A percentile compares a stretch with the other conserved stretches of the same genome.
Evolutionary conservation across 2,797 vertebrate species (phyloP).

Genomic region (Austrolebias charrua): DNA sequence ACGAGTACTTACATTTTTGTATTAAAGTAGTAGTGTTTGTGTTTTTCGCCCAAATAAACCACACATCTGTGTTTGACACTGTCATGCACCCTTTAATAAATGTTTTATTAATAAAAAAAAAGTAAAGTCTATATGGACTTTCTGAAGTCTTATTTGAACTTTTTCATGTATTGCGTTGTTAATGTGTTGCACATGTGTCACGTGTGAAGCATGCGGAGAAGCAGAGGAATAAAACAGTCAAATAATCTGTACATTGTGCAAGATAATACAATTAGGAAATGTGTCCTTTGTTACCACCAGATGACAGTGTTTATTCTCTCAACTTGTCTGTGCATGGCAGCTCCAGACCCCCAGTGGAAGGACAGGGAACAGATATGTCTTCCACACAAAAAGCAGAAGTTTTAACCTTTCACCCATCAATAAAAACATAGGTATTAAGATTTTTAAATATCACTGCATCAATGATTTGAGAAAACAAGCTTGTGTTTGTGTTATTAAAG

Average conservation of each 20-base stretch:
- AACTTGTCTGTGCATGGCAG: constrained; percentile 57
- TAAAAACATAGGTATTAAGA: not conserved
- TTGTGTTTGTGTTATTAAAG: constrained; percentile 1
- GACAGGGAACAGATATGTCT: constrained; percentile 26
- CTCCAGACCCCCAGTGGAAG: constrained; percentile 66
- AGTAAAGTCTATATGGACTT: not conserved
- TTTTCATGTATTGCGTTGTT: constrained; percentile 5
- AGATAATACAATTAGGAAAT: not conserved
- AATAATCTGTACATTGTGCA: not conserved
- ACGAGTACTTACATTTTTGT: too few relatives aligned
- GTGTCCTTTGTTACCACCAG: constrained; percentile 74
- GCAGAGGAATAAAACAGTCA: not conserved
- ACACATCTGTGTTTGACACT: too few relatives aligned
- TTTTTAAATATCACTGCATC: not conserved
- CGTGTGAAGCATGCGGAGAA: not conserved
- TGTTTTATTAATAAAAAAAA: too few relatives aligned
- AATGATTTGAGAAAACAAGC: constrained; percentile 4
- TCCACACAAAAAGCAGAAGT: not conserved
- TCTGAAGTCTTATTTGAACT: not conserved
- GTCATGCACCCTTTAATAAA: too few relatives aligned
- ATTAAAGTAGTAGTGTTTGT: too few relatives aligned
- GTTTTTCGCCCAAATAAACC: too few relatives aligned
- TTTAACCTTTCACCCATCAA: constrained; percentile 12
- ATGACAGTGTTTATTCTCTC: constrained; percentile 75
- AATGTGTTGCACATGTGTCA: too few relatives aligned